phyloP scores from a whole-genome alignment of 2,888 invertebrate species.

The Salticus scenicus region DNA sequence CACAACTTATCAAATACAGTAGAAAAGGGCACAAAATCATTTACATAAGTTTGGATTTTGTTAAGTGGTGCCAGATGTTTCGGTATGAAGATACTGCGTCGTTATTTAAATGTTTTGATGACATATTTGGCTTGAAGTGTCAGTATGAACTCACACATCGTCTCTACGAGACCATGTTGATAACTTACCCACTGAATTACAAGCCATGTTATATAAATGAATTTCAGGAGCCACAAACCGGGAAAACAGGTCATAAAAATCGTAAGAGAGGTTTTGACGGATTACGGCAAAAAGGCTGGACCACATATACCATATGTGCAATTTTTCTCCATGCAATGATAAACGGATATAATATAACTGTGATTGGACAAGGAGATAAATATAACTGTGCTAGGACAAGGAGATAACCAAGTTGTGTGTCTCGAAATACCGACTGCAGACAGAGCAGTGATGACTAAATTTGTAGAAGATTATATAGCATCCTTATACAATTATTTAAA shows the following conservation, averaged over 20 bases:
- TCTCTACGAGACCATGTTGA: neutral
- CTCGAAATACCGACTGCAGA: neutral
- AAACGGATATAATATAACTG: neutral
- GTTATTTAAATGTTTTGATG: neutral
- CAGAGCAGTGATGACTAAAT: neutral
- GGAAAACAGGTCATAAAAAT: neutral
- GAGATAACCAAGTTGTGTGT: constrained; percentile 1
- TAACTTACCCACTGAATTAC: neutral
- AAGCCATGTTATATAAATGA: neutral
- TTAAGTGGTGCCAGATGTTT: neutral
- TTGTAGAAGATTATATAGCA: neutral
- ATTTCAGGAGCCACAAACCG: neutral
- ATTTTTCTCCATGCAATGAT: neutral
- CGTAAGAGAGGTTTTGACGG: neutral
- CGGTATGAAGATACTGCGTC: neutral
- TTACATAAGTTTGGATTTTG: neutral
- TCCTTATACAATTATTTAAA: neutral
- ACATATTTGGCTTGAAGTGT: neutral
- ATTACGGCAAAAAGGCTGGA: neutral
- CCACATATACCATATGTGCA: neutral
- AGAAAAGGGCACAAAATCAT: neutral
- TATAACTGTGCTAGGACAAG: neutral
- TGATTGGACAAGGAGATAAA: neutral
- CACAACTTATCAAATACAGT: neutral
- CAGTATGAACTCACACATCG: neutral